A percentile compares a stretch with the other conserved stretches of the same genome.
These are phyloP conservation scores for Paratrypauchen microcephalus DNA, from an alignment of 2,797 vertebrate genomes.

Conservation along the genomic window DNA sequence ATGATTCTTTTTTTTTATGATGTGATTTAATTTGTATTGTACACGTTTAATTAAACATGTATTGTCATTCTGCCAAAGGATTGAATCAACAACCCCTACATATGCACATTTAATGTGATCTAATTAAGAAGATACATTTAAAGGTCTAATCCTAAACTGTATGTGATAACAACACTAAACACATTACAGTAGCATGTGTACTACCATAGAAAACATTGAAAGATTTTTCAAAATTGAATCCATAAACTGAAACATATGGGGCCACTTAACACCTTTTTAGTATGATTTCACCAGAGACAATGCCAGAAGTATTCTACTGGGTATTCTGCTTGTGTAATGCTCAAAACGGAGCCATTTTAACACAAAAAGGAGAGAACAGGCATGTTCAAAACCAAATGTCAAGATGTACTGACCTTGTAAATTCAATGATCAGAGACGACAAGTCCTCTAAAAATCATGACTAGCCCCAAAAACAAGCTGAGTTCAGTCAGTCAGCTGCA, in stretches of 20 bases:
- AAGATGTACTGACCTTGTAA: neutral
- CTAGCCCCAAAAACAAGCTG: neutral
- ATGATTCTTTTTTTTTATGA: too few relatives aligned
- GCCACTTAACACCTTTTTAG: constrained; percentile 54
- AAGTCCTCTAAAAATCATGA: neutral
- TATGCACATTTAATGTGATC: neutral
- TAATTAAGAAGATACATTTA: neutral
- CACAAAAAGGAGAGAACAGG: neutral
- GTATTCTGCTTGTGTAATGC: neutral
- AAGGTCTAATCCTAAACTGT: neutral
- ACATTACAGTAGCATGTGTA: neutral
- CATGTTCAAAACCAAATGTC: neutral
- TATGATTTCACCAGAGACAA: constrained; percentile 55
- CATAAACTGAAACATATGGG: constrained; percentile 60
- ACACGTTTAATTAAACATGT: too few relatives aligned
- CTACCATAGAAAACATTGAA: neutral
- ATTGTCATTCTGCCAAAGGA: too few relatives aligned
- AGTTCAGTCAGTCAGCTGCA: neutral
- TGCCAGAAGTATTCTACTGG: constrained; percentile 39
- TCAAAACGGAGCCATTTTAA: neutral
- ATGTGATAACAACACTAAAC: neutral
- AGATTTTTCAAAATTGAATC: constrained; percentile 20
- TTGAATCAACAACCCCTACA: neutral
- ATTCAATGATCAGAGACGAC: constrained; percentile 5
- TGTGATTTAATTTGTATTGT: too few relatives aligned